Evolutionary conservation across 1,140 invertebrate species (phyloP).

Genomic region (Drosophila repleta): DNA sequence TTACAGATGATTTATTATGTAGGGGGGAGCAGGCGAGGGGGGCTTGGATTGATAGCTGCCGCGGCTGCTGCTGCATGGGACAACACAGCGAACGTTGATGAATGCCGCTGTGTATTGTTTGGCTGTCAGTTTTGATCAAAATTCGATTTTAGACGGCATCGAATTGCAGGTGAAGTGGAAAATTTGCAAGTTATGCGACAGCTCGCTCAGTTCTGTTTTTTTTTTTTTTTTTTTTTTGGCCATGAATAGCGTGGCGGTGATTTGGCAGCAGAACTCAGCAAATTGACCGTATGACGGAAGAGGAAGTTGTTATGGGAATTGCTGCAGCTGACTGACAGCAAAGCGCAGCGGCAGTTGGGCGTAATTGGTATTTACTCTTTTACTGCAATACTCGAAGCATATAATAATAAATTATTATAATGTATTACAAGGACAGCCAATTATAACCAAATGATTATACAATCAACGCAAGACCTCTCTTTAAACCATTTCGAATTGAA

Average conservation of each 20-base stretch:
- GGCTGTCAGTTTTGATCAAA: conserved; percentile 73
- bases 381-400: too few relatives aligned
- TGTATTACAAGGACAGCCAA: too few relatives aligned
- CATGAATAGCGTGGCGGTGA: conserved; percentile 22
- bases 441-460: too few relatives aligned
- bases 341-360: too few relatives aligned
- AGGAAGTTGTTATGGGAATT: conserved; percentile 29
- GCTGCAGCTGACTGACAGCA: conserved; percentile 11
- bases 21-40: conserved; percentile 1
- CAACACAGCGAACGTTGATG: conserved; percentile 70
- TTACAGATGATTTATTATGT: conserved; percentile 82
- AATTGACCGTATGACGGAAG: conserved; percentile 45
- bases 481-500: background rate
- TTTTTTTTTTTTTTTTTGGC: background rate
- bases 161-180: conserved; percentile 75
- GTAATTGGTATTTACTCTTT: too few relatives aligned
- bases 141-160: conserved; percentile 48
- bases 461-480: too few relatives aligned
- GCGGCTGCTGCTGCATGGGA: conserved; percentile 58
- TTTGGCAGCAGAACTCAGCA: conserved; percentile 41
- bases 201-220: background rate
- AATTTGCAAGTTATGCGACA: conserved; percentile 79
- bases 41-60: conserved; percentile 5
- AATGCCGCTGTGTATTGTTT: conserved; percentile 79
- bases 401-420: too few relatives aligned